These are phyloP conservation scores for roundworm (Caenorhabditis elegans) DNA, from an alignment of 1,140 invertebrate species.

Conservation along the genomic window WBcel235 BX284602.5:13364001-13364500, in stretches of 20 bases:
- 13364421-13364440: background rate
- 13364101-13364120: too few relatives aligned
- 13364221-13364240: background rate
- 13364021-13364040: too few relatives aligned
- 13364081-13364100: too few relatives aligned
- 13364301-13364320: slow-evolving; percentile 3
- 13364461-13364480: too few relatives aligned
- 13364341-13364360: background rate
- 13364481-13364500: too few relatives aligned
- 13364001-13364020: too few relatives aligned
- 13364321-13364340: too few relatives aligned
- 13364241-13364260: background rate
- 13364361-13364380: background rate
- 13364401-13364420: background rate
- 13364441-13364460: background rate
- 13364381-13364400: background rate
- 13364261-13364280: slow-evolving; percentile 17
- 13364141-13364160: background rate
- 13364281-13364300: background rate
- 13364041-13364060: too few relatives aligned
- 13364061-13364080: too few relatives aligned
- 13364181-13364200: too few relatives aligned
- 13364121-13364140: too few relatives aligned
- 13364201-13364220: background rate
- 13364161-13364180: background rate